These are phyloP conservation scores for Subacronicta megacephala DNA, from an alignment of 2,888 invertebrate genomes.

Conservation along the genomic window DNA sequence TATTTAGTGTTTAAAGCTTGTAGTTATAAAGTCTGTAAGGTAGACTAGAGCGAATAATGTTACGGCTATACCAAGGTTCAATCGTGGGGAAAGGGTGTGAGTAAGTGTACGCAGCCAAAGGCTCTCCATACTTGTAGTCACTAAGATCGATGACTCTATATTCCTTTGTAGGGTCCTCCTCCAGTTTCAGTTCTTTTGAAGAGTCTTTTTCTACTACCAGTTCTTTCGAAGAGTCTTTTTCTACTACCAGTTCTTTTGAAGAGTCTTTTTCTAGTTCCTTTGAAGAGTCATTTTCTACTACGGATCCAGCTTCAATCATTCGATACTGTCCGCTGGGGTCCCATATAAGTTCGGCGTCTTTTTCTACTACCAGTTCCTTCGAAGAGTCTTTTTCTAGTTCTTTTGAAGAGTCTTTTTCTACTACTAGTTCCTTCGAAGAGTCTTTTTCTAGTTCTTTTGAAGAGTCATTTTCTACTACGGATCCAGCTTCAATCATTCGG, in stretches of 20 bases:
- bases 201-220: neutral
- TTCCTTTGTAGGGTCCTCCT: constrained; percentile 5
- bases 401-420: no score
- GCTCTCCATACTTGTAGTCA: neutral
- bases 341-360: constrained; percentile 52
- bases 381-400: no score
- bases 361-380: no score
- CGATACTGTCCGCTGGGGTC: constrained; percentile 53
- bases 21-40: neutral
- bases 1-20: neutral
- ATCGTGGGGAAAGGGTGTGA: neutral
- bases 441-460: neutral
- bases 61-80: constrained; percentile 1
- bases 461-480: neutral
- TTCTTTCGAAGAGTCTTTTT: no score
- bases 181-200: neutral
- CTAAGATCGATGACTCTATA: neutral
- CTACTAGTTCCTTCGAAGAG: constrained; percentile 8
- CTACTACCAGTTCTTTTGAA: no score
- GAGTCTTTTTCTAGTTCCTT: no score
- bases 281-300: no score
- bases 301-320: constrained; percentile 23
- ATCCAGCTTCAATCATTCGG: constrained; percentile 30
- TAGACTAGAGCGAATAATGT: neutral
- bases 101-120: neutral